Percentiles rank a stretch among this genome's conserved stretches.
Evolutionary conservation across 2,797 vertebrate genomes (phyloP).

Genomic region (Darevskia mixta): DNA sequence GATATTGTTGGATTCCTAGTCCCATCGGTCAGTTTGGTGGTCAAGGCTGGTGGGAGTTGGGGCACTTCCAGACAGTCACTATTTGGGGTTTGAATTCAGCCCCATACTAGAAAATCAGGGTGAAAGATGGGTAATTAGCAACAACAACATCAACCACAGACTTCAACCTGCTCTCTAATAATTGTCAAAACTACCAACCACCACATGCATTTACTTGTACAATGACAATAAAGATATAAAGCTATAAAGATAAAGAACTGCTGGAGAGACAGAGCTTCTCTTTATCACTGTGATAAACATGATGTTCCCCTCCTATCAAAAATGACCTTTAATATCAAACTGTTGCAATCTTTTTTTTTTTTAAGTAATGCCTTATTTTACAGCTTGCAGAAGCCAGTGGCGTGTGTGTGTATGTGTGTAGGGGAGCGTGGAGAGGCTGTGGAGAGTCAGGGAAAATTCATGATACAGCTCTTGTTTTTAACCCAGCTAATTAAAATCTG

Average conservation of each 20-base stretch:
- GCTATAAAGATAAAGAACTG: too few species aligned
- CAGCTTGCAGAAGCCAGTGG: slow-evolving; percentile 61
- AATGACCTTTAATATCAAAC: slow-evolving; percentile 78
- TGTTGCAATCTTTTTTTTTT: slow-evolving; percentile 64
- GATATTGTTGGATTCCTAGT: too few species aligned
- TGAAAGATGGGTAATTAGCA: too few species aligned
- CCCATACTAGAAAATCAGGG: too few species aligned
- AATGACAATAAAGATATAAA: too few species aligned
- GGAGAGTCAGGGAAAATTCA: slow-evolving; percentile 71
- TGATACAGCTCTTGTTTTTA: slow-evolving; percentile 81
- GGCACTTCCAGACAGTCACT: too few species aligned
- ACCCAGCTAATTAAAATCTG: slow-evolving; percentile 93
- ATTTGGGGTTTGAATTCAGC: too few species aligned
- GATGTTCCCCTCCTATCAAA: slow-evolving; percentile 66
- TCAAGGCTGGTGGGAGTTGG: too few species aligned
- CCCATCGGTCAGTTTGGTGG: too few species aligned
- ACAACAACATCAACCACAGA: background rate
- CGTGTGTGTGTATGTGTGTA: background rate
- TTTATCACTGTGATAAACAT: slow-evolving; percentile 72
- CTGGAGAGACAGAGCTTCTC: slow-evolving; percentile 67
- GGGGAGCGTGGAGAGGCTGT: background rate
- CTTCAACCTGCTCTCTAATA: background rate
- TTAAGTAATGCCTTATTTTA: slow-evolving; percentile 60
- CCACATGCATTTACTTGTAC: slow-evolving; percentile 45
- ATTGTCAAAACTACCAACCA: slow-evolving; percentile 22